A percentile compares a stretch with the other conserved stretches of the same genome.
Conservation (phyloP, 1,140 invertebrate genomes). For the Globodera ellingtonae region DNA sequence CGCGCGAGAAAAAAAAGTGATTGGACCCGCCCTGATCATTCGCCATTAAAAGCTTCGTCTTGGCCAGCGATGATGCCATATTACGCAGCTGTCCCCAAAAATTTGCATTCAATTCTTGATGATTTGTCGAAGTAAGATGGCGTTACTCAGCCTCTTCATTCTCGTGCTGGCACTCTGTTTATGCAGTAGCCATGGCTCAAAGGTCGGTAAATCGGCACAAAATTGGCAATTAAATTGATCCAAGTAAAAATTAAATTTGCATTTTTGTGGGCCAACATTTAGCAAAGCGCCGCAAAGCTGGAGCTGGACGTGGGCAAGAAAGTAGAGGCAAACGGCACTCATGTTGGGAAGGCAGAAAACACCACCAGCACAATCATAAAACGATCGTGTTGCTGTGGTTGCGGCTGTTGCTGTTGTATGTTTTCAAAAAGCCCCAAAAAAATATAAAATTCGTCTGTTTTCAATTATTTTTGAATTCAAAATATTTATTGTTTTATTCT, state of each 20-base stretch:
- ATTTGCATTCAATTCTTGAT: not conserved
- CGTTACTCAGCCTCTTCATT: not conserved
- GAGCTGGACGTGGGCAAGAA: too few species aligned
- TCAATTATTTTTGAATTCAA: slow-evolving; percentile 2
- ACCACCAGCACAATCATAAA: not conserved
- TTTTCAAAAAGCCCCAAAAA: not conserved
- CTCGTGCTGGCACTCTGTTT: not conserved
- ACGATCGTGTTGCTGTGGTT: slow-evolving; percentile 20
- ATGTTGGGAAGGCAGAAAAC: not conserved
- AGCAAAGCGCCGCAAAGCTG: too few species aligned
- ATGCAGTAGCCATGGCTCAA: not conserved
- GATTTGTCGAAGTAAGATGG: slow-evolving; percentile 5
- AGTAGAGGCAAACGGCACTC: not conserved
- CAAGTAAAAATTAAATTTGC: too few species aligned
- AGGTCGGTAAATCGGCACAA: not conserved
- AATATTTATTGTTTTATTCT: slow-evolving; percentile 8
- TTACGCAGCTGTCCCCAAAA: not conserved
- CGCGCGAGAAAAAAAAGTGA: not conserved
- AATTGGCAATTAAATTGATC: too few species aligned
- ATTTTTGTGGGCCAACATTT: too few species aligned
- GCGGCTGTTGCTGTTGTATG: slow-evolving; percentile 12
- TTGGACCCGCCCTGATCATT: not conserved
- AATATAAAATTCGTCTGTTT: not conserved
- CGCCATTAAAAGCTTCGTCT: not conserved
- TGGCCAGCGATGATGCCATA: not conserved